Percentiles rank a stretch among this genome's conserved stretches.
phyloP scores from a whole-genome alignment of 1,140 invertebrate species.

The Reticulitermes speratus region DNA sequence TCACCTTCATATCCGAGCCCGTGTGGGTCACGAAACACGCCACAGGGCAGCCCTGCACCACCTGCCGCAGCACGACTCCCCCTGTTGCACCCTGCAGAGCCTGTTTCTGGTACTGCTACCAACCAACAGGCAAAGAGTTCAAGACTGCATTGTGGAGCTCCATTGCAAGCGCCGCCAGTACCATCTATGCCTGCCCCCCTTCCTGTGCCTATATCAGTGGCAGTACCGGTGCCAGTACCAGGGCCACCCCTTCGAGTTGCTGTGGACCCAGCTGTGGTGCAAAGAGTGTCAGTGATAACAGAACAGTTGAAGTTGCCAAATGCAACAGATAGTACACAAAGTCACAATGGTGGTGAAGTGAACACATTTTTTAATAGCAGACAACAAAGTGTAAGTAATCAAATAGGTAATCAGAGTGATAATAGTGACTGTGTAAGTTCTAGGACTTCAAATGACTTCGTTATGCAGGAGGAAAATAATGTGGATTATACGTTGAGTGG shows the following conservation, averaged over 20 bases:
- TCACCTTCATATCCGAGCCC: constrained; percentile 57
- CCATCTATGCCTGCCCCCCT: constrained; percentile 42
- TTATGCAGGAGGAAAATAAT: constrained; percentile 20
- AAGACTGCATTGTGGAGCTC: constrained; percentile 15
- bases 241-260: constrained; percentile 41
- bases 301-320: constrained; percentile 49
- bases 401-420: neutral
- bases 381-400: constrained; percentile 27
- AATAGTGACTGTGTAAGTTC: constrained; percentile 28
- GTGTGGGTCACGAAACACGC: constrained; percentile 54
- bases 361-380: constrained; percentile 30
- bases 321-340: constrained; percentile 26
- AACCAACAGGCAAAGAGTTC: constrained; percentile 20
- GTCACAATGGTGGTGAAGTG: constrained; percentile 25
- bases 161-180: neutral
- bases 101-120: neutral
- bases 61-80: constrained; percentile 53
- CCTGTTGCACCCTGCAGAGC: constrained; percentile 40
- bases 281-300: constrained; percentile 49
- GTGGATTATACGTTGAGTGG: constrained; percentile 26
- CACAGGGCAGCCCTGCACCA: constrained; percentile 59
- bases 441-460: neutral
- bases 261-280: constrained; percentile 4
- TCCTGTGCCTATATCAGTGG: constrained; percentile 57
- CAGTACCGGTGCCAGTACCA: constrained; percentile 51